Evolutionary conservation across 2,113 vertebrate species (phyloP), one percentile per base, ranked within the genome.

Genomic region (Speoplatyrhinus poulsoni): DNA sequence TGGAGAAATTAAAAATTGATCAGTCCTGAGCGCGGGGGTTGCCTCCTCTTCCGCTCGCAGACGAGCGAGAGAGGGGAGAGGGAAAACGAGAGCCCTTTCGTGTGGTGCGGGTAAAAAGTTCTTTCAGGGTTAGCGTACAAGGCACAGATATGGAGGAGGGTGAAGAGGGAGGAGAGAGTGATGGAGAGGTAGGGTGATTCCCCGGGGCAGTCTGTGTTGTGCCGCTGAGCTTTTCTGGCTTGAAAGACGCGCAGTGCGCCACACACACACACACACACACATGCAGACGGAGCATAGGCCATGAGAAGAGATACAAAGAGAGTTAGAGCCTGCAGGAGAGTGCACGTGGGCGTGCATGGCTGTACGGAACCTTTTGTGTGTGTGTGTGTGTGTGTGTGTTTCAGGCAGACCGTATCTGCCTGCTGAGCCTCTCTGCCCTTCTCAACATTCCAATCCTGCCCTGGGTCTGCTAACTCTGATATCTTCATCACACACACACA

Each of bases 1-100:
- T 48, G 71, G 70, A 73, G 77, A 77, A 89, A 90, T 91, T 70
- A 89, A 89, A 85, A 86, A 89, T 89, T 82, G 63, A 92, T 88
- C 67, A 82, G 73, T 85, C 86, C 79, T 75, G 78, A 79, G 82
- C 69, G 65, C 26, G 26, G 72, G 55, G 70, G 62, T 80, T 85
- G 75, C 77, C 48, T 26, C 74, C 69, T 79, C 70, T 52, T 62
- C 65, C 68, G 59, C 74, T 86, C 17, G 26, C 75, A 77, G 79
- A 63, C 76, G 77, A 26, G 46, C 15, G 26, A 36, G 50, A 70
- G 13, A 12, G 41, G 58, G 65, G 41, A 46, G 8, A 50, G 56
- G 9, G 41, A 46, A 47, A 32, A 48, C 57, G 52, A 15, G 53
- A 41, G 17, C 57, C 8, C 26, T 73, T 82, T 82, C 19, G 69